Evolutionary conservation across 2,797 vertebrate genomes (phyloP).

Genomic region (Crenichthys baileyi): DNA sequence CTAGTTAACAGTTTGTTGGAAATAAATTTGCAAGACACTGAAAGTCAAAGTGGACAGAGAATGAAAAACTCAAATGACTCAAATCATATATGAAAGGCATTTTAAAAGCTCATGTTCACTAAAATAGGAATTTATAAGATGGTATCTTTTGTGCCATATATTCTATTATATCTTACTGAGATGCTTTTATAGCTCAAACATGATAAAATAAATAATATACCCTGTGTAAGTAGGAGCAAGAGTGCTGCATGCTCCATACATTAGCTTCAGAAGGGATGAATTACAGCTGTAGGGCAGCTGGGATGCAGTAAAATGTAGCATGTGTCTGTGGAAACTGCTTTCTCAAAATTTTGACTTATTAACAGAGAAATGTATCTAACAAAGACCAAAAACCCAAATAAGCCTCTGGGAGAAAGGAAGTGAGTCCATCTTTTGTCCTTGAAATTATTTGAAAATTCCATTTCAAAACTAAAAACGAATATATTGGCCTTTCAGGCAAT

Average conservation of each 20-base stretch:
- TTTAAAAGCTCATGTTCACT: constrained; percentile 14
- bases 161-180: constrained; percentile 38
- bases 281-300: constrained; percentile 46
- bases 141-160: constrained; percentile 26
- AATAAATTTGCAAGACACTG: neutral
- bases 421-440: neutral
- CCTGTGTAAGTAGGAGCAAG: constrained; percentile 29
- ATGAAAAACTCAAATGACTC: neutral
- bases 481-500: too few species aligned
- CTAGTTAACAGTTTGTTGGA: neutral
- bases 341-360: constrained; percentile 38
- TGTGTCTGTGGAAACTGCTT: constrained; percentile 31
- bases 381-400: neutral
- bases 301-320: constrained; percentile 39
- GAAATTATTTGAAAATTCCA: neutral
- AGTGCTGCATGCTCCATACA: constrained; percentile 27
- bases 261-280: constrained; percentile 34
- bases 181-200: constrained; percentile 53
- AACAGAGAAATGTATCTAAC: neutral
- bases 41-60: neutral
- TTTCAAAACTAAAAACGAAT: neutral
- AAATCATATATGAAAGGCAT: constrained; percentile 1
- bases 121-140: constrained; percentile 50
- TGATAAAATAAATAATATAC: constrained; percentile 57
- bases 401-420: neutral